Evolutionary conservation across 2,797 vertebrate species (phyloP), one percentile per base, ranked within the genome.

Genomic region (Phrynocephalus forsythii): DNA sequence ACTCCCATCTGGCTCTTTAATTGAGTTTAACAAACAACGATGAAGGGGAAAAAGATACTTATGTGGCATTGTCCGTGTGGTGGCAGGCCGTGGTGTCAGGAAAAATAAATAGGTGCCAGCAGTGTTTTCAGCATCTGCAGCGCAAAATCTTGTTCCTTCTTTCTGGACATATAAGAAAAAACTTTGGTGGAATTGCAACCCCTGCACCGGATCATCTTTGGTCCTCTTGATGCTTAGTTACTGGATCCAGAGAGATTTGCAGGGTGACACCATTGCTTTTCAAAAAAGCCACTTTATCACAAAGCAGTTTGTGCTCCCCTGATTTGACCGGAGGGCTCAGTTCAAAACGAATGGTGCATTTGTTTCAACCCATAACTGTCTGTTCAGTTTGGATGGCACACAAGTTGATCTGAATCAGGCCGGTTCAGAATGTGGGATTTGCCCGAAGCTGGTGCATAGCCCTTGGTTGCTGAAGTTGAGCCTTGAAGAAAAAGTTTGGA

Each of bases 1-100:
- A 87, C 90, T 94, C 90, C 94, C 94, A 91, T 94, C 94, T 95
- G 92, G 91, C 79, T 93, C 91, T 82, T 66, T 87, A 95, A 90
- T 87, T 85, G 89, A 90, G 93, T 90, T 56, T 89, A 88, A 90
- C 91, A 94, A 91, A 92, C 84, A 86, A 33, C 89, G 83, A 86
- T 88, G 84, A 84, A 56, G 52, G 52, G 84, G 84, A 92, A 93
- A 92, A 94, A 91, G 90, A 89, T 85, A 38, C 83, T 92, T 85
- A 86, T 26, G 75, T 63, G 60, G 60, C 60, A 63, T 63, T 63
- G 60, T 18, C 60, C 3, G 3, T 15, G 60, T 63, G 60, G 13
- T 18, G 5, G 60, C 15, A 63, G 72, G 10, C 33, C 3, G 28
- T 30, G 52, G 15, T 9, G 67, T 15, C 8, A 4, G 30, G 30